These are phyloP conservation scores for Meteorus cinctellus DNA, from an alignment of 2,888 invertebrate genomes.

Conservation along the genomic window DNA sequence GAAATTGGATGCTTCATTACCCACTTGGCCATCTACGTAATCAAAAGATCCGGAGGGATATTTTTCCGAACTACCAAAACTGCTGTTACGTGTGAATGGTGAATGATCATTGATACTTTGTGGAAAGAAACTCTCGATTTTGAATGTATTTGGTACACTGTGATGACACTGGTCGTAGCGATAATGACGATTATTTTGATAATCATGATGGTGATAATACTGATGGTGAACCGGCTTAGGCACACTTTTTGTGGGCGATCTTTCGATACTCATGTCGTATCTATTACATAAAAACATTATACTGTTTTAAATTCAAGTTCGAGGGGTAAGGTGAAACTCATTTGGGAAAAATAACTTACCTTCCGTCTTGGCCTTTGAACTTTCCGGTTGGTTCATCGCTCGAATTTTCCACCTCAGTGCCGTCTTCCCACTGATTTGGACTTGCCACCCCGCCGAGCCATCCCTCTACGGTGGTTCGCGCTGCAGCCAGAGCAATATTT, in stretches of 20 bases:
- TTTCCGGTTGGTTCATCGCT: constrained; percentile 53
- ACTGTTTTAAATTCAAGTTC: neutral
- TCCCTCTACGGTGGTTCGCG: constrained; percentile 75
- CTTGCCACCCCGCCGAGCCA: constrained; percentile 76
- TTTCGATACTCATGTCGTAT: constrained; percentile 64
- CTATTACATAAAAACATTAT: constrained; percentile 49
- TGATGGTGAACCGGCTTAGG: constrained; percentile 41
- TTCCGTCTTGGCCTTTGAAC: constrained; percentile 64
- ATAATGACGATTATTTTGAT: constrained; percentile 32
- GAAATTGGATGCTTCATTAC: constrained; percentile 50
- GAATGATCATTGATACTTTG: constrained; percentile 63
- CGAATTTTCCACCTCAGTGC: constrained; percentile 61
- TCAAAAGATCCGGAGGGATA: constrained; percentile 63
- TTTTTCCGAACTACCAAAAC: constrained; percentile 58
- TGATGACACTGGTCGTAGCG: constrained; percentile 30
- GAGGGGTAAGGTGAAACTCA: neutral
- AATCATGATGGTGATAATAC: constrained; percentile 25
- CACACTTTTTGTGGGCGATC: constrained; percentile 56
- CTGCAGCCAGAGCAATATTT: constrained; percentile 75
- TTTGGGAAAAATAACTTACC: constrained; percentile 52
- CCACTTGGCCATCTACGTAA: constrained; percentile 63
- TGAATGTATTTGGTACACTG: constrained; percentile 59
- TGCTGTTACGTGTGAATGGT: constrained; percentile 52
- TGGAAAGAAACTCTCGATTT: constrained; percentile 66
- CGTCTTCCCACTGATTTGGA: constrained; percentile 72